A percentile compares a stretch with the other conserved stretches of the same genome.
These are phyloP conservation scores for Goniozus legneri DNA, from an alignment of 1,140 invertebrate genomes.

Conservation along the genomic window DNA sequence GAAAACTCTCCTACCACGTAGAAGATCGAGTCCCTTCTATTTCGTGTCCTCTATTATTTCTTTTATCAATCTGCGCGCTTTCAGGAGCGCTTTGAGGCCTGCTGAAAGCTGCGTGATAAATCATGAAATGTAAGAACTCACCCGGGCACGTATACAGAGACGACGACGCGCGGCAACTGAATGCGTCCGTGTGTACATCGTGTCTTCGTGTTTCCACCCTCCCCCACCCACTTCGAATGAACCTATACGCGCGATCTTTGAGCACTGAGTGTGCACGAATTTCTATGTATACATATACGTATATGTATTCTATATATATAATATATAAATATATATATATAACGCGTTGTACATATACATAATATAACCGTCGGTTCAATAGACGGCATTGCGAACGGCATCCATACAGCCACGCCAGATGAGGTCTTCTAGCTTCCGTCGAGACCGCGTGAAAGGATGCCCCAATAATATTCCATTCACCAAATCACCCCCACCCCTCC, in stretches of 20 bases:
- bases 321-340: no score
- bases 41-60: slow-evolving; percentile 54
- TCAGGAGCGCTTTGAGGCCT: slow-evolving; percentile 35
- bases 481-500: slow-evolving; percentile 26
- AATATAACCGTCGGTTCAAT: slow-evolving; percentile 52
- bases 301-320: no score
- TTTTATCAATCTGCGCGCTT: slow-evolving; percentile 53
- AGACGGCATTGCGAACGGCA: slow-evolving; percentile 50
- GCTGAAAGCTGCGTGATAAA: slow-evolving; percentile 56
- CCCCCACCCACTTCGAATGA: no score
- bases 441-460: slow-evolving; percentile 56
- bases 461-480: slow-evolving; percentile 58
- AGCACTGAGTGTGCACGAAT: no score
- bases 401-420: slow-evolving; percentile 50
- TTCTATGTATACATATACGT: slow-evolving; percentile 18
- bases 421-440: slow-evolving; percentile 55
- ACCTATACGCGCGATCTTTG: no score
- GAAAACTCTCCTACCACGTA: slow-evolving; percentile 24
- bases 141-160: slow-evolving; percentile 15
- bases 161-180: neutral
- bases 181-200: neutral
- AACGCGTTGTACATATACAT: no score
- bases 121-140: slow-evolving; percentile 56
- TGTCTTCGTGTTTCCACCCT: neutral
- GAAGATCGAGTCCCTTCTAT: slow-evolving; percentile 49